Conservation (phyloP, 2,888 invertebrate genomes). For the Hipparchia semele region DNA sequence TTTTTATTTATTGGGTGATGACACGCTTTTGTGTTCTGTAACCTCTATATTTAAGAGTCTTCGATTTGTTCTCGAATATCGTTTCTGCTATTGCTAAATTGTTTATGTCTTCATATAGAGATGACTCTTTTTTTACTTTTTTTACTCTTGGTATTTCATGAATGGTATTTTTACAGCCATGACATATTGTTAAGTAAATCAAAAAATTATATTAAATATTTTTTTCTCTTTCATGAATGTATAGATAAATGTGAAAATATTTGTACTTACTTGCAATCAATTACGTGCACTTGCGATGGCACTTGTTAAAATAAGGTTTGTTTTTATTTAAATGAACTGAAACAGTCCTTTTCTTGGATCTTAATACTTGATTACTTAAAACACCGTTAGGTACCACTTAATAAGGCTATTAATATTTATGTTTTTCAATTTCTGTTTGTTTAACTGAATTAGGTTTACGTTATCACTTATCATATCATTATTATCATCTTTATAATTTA, state of each 20-base stretch:
- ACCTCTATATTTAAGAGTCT: conserved; percentile 6
- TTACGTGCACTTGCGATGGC: conserved; percentile 9
- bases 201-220: background rate
- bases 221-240: background rate
- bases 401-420: background rate
- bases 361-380: conserved; percentile 13
- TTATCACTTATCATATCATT: background rate
- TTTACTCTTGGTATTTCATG: background rate
- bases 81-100: conserved; percentile 5
- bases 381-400: conserved; percentile 9
- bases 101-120: conserved; percentile 5
- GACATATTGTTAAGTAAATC: background rate
- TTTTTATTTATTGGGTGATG: conserved; percentile 27
- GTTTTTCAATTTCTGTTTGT: conserved; percentile 5
- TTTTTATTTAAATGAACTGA: background rate
- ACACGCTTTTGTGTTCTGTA: conserved; percentile 23
- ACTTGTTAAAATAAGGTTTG: conserved; percentile 12
- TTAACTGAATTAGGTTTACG: background rate
- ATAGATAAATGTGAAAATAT: conserved; percentile 23
- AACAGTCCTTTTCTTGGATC: background rate
- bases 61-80: background rate
- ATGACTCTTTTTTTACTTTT: background rate
- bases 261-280: conserved; percentile 20
- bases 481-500: background rate
- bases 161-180: no score